Evolutionary conservation across 2,113 vertebrate genomes (phyloP).

Genomic region (Suricata suricatta): DNA sequence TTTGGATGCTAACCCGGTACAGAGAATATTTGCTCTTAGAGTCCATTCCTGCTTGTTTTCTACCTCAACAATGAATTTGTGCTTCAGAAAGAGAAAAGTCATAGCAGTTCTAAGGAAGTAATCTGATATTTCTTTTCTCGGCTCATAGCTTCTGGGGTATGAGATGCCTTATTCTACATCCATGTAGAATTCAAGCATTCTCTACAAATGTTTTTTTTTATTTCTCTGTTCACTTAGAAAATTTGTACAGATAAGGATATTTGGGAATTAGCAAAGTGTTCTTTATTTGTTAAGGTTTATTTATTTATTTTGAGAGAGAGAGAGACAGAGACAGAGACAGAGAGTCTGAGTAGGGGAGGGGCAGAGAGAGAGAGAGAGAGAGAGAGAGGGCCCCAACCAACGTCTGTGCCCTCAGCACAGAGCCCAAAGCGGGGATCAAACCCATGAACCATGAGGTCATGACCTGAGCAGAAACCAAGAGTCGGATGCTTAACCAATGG

Average conservation of each 20-base stretch:
- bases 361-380: no score
- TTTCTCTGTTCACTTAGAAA: conserved; percentile 18
- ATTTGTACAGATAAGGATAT: background rate
- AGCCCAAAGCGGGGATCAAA: no score
- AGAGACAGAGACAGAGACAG: no score
- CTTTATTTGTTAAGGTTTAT: no score
- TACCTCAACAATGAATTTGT: background rate
- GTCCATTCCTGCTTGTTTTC: background rate
- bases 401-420: no score
- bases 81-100: background rate
- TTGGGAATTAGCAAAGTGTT: background rate
- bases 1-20: background rate
- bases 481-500: no score
- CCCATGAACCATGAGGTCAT: no score
- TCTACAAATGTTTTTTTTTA: background rate
- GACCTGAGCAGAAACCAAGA: no score
- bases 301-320: no score
- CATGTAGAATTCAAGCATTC: no score
- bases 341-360: no score
- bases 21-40: background rate
- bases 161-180: background rate
- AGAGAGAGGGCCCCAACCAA: no score
- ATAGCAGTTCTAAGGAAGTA: background rate
- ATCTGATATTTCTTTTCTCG: background rate
- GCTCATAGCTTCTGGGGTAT: background rate